A percentile compares a stretch with the other conserved stretches of the same genome.
Conservation (phyloP, 37 sponge, comb jelly and placozoan species). For the Eunapius fragilis region DNA sequence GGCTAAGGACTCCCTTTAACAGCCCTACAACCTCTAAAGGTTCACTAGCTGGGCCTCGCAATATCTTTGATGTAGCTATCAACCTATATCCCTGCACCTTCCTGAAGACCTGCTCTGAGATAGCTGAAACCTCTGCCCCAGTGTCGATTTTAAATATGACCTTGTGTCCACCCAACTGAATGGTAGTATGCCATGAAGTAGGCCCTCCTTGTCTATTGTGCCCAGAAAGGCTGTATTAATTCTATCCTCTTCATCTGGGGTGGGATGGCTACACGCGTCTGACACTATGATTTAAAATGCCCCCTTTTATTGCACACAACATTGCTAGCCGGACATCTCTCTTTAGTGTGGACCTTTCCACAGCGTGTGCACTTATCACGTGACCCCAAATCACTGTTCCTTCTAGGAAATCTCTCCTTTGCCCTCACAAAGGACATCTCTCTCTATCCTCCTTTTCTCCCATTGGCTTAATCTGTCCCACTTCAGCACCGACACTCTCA, state of each 20-base stretch:
- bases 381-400: neutral
- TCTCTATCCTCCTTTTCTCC: neutral
- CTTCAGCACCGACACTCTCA: neutral
- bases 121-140: constrained; percentile 22
- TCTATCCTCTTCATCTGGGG: neutral
- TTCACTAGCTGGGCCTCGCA: constrained; percentile 7
- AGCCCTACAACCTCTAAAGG: neutral
- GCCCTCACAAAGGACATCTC: neutral
- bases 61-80: constrained; percentile 4
- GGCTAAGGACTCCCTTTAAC: neutral
- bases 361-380: neutral
- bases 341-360: neutral
- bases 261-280: neutral
- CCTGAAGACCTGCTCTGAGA: constrained; percentile 14
- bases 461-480: neutral
- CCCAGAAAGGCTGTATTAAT: neutral
- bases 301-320: constrained; percentile 25
- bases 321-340: constrained; percentile 25
- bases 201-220: neutral
- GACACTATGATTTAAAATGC: constrained; percentile 11
- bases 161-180: neutral
- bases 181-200: neutral
- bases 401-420: neutral
- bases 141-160: constrained; percentile 14
- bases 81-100: neutral